phyloP scores from a whole-genome alignment of 2,888 invertebrate genomes.

The Bembecia ichneumoniformis region DNA sequence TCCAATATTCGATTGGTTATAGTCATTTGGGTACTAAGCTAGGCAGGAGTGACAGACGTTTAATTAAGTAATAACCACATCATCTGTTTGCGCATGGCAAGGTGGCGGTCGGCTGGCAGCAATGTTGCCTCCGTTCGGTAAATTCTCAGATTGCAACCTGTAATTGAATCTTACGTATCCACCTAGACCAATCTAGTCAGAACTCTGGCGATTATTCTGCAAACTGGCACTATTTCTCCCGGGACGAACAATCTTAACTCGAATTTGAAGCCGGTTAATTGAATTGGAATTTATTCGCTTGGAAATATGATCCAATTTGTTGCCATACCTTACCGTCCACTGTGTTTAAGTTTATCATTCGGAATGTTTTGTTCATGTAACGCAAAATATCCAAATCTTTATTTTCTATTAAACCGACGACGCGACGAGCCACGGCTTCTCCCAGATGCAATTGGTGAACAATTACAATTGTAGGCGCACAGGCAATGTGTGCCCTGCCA shows the following conservation, averaged over 20 bases:
- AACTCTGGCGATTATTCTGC: conserved; percentile 14
- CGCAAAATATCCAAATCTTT: neutral
- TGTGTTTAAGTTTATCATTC: no score
- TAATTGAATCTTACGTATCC: conserved; percentile 18
- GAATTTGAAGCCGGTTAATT: neutral
- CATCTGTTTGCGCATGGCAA: conserved; percentile 1
- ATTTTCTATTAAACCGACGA: neutral
- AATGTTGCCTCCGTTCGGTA: conserved; percentile 6
- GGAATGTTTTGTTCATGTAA: no score
- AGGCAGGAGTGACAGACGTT: neutral
- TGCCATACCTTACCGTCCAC: neutral
- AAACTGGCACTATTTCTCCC: neutral
- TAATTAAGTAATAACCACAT: conserved; percentile 7
- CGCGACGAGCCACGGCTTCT: no score
- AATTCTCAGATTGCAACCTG: neutral
- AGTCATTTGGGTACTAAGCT: no score
- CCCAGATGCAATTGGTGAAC: no score
- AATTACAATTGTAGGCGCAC: no score
- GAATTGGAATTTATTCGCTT: no score
- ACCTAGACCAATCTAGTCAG: conserved; percentile 30
- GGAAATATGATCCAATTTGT: no score
- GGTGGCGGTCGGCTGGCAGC: conserved; percentile 5
- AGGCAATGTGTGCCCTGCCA: no score
- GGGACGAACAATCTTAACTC: conserved; percentile 1
- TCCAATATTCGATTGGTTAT: no score